phyloP scores from a whole-genome alignment of 2,113 vertebrate species.

The Malaclemys terrapin region DNA sequence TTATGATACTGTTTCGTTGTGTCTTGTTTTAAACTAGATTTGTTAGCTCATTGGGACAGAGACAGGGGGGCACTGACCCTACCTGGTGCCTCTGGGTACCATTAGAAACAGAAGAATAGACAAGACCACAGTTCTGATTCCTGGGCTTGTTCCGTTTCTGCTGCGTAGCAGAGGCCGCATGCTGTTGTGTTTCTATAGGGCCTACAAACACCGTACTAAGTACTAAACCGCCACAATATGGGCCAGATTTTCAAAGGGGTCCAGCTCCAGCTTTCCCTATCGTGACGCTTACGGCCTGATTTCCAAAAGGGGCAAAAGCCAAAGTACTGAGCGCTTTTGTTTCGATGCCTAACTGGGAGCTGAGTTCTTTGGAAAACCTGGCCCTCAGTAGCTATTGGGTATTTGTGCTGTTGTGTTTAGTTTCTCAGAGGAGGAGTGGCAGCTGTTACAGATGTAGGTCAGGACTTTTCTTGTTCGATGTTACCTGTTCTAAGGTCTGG shows the following conservation, averaged over 20 bases:
- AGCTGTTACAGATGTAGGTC: neutral
- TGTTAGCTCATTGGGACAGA: constrained; percentile 28
- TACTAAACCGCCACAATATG: neutral
- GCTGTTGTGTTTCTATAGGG: constrained; percentile 3
- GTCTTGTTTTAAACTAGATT: constrained; percentile 7
- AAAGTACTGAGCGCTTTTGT: neutral
- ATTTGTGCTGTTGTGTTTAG: neutral
- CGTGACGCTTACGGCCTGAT: neutral
- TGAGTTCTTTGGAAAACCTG: neutral
- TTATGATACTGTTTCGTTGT: neutral
- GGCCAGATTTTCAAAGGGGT: neutral
- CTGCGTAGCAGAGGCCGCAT: neutral
- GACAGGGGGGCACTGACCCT: neutral
- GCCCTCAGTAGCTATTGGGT: neutral
- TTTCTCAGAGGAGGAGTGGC: neutral
- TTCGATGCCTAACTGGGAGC: neutral
- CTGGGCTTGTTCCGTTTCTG: neutral
- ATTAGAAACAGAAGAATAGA: neutral
- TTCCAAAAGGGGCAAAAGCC: neutral
- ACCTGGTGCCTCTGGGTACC: neutral
- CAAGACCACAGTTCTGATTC: neutral
- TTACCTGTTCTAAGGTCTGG: neutral
- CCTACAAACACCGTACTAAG: neutral
- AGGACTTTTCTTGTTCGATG: neutral
- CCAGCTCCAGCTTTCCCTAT: neutral